These are phyloP conservation scores for Andrena haemorrhoa DNA, from an alignment of 2,888 invertebrate genomes.

Conservation along the genomic window DNA sequence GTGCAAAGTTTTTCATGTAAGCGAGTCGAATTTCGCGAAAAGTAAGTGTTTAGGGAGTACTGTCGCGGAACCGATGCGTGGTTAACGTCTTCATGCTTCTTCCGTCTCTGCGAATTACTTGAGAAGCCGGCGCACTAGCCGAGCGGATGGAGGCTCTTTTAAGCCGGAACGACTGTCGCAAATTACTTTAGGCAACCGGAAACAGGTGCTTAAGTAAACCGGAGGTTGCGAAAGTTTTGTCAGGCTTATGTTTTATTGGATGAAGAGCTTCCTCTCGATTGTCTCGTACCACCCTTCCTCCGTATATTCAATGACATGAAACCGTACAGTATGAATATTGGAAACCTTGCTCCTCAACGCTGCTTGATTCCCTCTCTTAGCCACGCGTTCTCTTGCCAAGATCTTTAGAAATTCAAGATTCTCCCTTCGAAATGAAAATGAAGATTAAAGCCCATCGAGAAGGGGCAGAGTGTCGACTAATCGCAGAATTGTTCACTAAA, in stretches of 20 bases:
- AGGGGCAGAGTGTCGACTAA: background rate
- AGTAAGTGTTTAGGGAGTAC: background rate
- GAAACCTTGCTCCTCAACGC: background rate
- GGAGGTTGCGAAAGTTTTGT: background rate
- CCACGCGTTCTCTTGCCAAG: too few species aligned
- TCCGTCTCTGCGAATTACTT: background rate
- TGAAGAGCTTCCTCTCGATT: background rate
- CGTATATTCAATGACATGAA: background rate
- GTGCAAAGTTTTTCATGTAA: background rate
- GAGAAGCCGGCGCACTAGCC: background rate
- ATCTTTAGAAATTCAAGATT: too few species aligned
- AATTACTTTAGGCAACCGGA: slow-evolving; percentile 17
- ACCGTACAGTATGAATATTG: background rate
- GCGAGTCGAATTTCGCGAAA: background rate
- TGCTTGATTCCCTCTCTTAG: too few species aligned
- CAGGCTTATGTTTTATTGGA: background rate
- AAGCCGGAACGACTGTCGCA: slow-evolving; percentile 9
- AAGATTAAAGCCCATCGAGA: too few species aligned
- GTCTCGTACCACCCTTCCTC: background rate
- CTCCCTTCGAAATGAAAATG: too few species aligned
- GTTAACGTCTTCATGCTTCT: background rate
- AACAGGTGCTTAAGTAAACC: slow-evolving; percentile 19
- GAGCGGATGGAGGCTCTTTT: background rate
- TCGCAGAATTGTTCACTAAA: background rate
- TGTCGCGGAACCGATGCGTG: background rate